Base-by-base conservation (phyloP, 2,888 invertebrate species). In the Hyposoter dolosus region DNA sequence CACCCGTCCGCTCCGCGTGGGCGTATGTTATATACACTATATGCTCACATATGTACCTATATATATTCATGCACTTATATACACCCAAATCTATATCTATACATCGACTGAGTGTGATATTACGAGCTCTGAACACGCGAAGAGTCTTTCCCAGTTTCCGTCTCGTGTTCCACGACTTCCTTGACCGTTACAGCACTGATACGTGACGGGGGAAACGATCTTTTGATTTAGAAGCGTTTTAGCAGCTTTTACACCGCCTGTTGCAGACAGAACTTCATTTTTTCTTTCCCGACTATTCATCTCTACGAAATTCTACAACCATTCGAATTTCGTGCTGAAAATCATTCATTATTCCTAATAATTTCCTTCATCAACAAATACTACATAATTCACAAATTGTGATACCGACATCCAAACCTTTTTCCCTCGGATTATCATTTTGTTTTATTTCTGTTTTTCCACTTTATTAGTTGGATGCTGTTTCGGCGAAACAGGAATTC, bases 1-100 rank as follows among this genome's bases (percentile, higher is more conserved):
- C 90, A 91, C 85, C 75, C 82, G 78, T 80, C 63, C 84, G 80
- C 82, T 82, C 83, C 69, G 78, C 86, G 87, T 86, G 87, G 82
- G 87, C 85, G 85, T 88, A 77, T 83, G 84, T 45, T 79, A 66
- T 53, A 82, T 68, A 68, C 23, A 17, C 40, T 77, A 35, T 19
- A 47, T 77, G 23, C 65, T 47, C 65, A 75, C 63, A 40, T 40
- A 50, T 66, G 19, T 66, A 65, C 28, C 4, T 56, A 72, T 45
- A 72, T 66, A 35, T 23, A 56, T 28, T 19, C 23, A 56, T 69
- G 15, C 12, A 43, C 40, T 23, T 32, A 71, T 65, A 69, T 12
- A 40, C 43, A 47, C 45, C 47, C n/a, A 43, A 35, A n/a, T 66
- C 35, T 81, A 77, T 45, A 71, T 72, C 68, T 53, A 45, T 72